Percentiles rank a stretch among this genome's conserved stretches.
Conservation (phyloP, 2,113 vertebrate genomes). For the Chlorodrepanis virens region DNA sequence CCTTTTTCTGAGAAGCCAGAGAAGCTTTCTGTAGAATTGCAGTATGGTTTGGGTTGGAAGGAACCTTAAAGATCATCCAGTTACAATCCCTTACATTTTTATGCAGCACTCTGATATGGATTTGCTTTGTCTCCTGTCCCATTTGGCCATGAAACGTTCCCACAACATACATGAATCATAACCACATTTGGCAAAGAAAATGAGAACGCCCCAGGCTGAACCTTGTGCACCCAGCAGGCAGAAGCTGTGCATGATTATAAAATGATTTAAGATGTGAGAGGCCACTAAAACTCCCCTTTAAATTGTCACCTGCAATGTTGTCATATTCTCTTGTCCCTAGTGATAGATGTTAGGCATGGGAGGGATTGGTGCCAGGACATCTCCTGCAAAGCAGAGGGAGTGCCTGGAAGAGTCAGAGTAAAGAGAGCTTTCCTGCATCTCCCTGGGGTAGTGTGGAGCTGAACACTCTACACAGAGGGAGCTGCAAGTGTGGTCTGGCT, state of each 20-base stretch:
- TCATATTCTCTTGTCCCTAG: background rate
- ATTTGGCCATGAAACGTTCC: background rate
- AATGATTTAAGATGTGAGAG: background rate
- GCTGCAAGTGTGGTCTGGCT: background rate
- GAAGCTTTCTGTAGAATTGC: background rate
- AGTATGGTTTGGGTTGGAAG: background rate
- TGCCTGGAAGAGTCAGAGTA: background rate
- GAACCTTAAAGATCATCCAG: background rate
- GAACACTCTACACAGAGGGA: rapidly evolving
- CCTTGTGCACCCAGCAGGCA: background rate
- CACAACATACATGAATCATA: background rate
- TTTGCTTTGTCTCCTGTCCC: background rate
- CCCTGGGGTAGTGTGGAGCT: background rate
- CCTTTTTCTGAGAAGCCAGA: background rate
- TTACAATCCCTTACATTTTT: background rate
- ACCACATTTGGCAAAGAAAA: background rate
- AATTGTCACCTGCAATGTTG: background rate
- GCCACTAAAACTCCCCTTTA: background rate
- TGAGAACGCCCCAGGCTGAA: background rate
- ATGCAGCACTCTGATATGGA: background rate
- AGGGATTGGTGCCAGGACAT: background rate
- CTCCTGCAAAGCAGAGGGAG: background rate
- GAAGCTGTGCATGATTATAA: background rate
- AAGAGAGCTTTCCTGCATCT: background rate
- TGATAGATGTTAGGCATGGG: background rate